A percentile compares a stretch with the other conserved stretches of the same genome.
Conservation (phyloP, 2,113 vertebrate genomes). For the Otocyon megalotis region DNA sequence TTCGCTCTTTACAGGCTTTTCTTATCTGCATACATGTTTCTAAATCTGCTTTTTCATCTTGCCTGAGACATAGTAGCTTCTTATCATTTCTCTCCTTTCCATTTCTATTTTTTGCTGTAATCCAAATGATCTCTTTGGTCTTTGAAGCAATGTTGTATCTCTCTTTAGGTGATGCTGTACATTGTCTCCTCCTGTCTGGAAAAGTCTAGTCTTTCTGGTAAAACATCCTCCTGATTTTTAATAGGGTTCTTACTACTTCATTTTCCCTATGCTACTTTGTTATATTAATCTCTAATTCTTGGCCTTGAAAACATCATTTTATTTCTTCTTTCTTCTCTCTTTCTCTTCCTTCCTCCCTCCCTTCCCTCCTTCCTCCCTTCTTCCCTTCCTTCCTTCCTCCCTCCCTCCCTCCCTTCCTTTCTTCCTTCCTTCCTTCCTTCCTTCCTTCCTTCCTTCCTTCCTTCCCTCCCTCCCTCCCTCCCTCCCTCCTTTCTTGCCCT, state of each 20-base stretch:
- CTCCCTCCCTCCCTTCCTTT: accelerated
- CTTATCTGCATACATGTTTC: background rate
- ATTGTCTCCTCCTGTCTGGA: accelerated
- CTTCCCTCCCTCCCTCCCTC: no score
- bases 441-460: accelerated
- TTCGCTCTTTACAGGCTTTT: background rate
- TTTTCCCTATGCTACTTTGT: background rate
- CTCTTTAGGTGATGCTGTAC: accelerated
- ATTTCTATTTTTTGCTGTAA: background rate
- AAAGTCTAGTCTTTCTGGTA: background rate
- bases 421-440: no score
- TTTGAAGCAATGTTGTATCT: accelerated
- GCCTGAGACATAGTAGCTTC: background rate
- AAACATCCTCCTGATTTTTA: background rate
- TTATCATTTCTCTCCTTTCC: background rate
- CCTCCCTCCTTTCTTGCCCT: background rate
- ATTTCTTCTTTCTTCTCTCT: background rate
- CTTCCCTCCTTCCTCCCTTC: no score
- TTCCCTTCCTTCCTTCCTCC: accelerated
- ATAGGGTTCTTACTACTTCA: background rate
- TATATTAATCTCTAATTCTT: background rate
- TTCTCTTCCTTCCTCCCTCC: no score
- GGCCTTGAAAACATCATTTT: background rate
- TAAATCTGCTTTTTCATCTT: background rate
- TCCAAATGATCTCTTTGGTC: background rate